Base-by-base conservation (phyloP, 2,888 invertebrate species). In the Drosophila melanosoma region DNA sequence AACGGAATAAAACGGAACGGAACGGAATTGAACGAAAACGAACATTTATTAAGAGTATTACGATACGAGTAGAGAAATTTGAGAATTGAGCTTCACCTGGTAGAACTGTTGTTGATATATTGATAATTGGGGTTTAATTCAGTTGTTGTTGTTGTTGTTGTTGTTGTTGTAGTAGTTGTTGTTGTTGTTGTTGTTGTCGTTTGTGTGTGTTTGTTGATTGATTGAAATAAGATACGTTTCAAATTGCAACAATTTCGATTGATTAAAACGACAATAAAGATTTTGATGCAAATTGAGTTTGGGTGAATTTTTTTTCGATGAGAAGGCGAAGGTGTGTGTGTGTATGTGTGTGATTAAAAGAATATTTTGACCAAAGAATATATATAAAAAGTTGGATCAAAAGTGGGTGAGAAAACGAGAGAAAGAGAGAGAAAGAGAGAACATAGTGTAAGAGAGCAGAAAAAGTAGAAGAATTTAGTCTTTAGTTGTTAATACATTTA, bases 31-130 rank as follows among this genome's bases (percentile, higher is more conserved):
- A 79, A 79, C 66, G 45, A 54, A 79, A 83, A 72, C 69, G 68
- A 82, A 85, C 86, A 58, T 51, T 74, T 64, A 74, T 72, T 77
- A 61, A 77, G 67, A 72, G 73, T 75, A 71, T 82, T 82, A 79
- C 79, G 69, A 68, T 82, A 76, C 80, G 75, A 69, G 76, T 73
- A 64, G 56, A 65, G 71, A 76, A 75, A 80, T 86, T 79, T 79
- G 61, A 83, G 79, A 87, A 73, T 87, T 86, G 91, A 89, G 84
- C 87, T 87, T 91, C 90, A 91, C 90, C 91, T 91, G 90, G 90
- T 91, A 91, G 87, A 91, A 91, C 90, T 91, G 91, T 89, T 80
- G 89, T 89, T 74, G 82, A 78, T 75, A 51, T 77, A 12, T 82
- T 74, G 72, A 69, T 40, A 51, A 66, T 78, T 63, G 51, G 49